Conservation (phyloP, 2,113 vertebrate species). For the Sturnira hondurensis region DNA sequence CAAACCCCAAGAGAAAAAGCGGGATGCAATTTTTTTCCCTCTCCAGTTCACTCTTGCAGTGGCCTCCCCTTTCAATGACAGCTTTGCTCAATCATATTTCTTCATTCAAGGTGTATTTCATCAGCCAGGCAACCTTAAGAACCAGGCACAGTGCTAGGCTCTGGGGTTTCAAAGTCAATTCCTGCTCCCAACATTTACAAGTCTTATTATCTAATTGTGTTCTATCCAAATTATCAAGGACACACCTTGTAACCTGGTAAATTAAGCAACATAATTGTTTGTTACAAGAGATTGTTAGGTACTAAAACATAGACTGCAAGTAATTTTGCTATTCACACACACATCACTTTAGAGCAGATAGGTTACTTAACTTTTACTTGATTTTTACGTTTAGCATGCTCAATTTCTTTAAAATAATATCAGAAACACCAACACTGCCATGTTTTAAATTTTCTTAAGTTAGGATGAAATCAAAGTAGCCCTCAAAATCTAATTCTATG, state of each 20-base stretch:
- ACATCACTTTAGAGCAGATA: neutral
- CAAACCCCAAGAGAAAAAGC: neutral
- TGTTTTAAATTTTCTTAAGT: constrained; percentile 24
- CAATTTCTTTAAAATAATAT: neutral
- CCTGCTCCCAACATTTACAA: neutral
- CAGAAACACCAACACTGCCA: neutral
- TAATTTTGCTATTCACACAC: neutral
- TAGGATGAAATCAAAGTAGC: neutral
- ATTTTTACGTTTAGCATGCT: neutral
- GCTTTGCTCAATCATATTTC: neutral
- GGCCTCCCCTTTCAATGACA: neutral
- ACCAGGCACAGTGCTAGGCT: neutral
- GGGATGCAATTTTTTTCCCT: neutral
- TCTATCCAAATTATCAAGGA: neutral
- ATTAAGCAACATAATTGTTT: neutral
- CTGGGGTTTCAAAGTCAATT: neutral
- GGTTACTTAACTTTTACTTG: neutral
- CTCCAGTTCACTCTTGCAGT: neutral
- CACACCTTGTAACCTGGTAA: neutral
- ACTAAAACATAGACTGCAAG: neutral
- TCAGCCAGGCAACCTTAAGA: neutral
- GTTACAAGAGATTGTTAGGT: neutral
- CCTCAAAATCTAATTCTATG: neutral
- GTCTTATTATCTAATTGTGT: neutral
- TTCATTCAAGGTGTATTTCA: neutral